phyloP scores from a whole-genome alignment of 2,797 vertebrate genomes.

The Neoniphon sammara region DNA sequence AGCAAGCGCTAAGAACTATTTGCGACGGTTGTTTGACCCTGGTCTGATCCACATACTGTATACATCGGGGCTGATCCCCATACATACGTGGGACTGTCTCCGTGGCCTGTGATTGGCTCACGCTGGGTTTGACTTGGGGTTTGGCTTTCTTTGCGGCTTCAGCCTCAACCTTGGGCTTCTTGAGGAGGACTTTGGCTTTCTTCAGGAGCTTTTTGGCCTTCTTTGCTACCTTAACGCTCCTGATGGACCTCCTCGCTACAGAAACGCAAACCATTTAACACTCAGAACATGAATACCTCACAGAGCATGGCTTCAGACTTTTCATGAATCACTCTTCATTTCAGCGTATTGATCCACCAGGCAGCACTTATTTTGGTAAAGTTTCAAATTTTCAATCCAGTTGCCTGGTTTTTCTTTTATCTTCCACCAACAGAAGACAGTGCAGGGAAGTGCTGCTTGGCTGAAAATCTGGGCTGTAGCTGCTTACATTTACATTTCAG shows the following conservation, averaged over 20 bases:
- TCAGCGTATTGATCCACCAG: background rate
- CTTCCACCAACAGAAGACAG: background rate
- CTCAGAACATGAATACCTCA: background rate
- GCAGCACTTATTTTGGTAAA: background rate
- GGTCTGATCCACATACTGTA: slow-evolving; percentile 62
- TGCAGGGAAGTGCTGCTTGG: background rate
- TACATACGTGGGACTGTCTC: slow-evolving; percentile 72
- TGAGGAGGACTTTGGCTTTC: slow-evolving; percentile 56
- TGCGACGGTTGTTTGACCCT: background rate
- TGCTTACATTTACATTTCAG: slow-evolving; percentile 10
- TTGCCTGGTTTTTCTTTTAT: background rate
- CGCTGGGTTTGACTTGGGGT: slow-evolving; percentile 34
- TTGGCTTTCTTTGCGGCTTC: slow-evolving; percentile 50
- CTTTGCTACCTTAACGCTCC: slow-evolving; percentile 62
- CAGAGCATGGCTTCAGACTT: background rate
- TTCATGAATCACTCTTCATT: background rate
- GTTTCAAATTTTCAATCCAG: too few relatives aligned
- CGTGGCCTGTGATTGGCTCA: slow-evolving; percentile 18
- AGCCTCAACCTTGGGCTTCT: slow-evolving; percentile 47
- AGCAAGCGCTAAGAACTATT: slow-evolving; percentile 26
- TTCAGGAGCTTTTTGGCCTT: slow-evolving; percentile 50
- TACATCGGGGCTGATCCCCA: slow-evolving; percentile 17
- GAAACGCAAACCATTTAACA: slow-evolving; percentile 36
- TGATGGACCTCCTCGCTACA: slow-evolving; percentile 61
- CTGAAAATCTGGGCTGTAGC: background rate